Evolutionary conservation across 2,888 invertebrate species (phyloP).

Genomic region (Aplocera efformata): DNA sequence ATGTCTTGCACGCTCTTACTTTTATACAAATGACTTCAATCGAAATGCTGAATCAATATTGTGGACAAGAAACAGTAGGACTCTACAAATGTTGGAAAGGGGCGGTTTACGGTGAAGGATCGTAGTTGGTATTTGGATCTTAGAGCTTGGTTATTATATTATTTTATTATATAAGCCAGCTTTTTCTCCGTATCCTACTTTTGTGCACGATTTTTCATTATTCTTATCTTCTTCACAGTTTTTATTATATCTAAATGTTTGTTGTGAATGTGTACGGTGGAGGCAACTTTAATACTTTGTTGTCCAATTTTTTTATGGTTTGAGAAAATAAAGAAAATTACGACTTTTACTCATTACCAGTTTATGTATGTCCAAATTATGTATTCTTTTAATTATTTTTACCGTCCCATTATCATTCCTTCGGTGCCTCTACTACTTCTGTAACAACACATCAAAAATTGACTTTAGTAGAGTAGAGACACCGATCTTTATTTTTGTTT

Average conservation of each 20-base stretch:
- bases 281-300: slow-evolving; percentile 29
- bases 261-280: slow-evolving; percentile 31
- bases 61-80: background rate
- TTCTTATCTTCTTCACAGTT: slow-evolving; percentile 10
- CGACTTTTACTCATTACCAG: background rate
- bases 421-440: slow-evolving; percentile 10
- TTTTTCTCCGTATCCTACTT: slow-evolving; percentile 12
- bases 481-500: slow-evolving; percentile 8
- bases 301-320: slow-evolving; percentile 14
- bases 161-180: slow-evolving; percentile 4
- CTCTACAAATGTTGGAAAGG: background rate
- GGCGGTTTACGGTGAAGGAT: slow-evolving; percentile 2
- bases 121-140: slow-evolving; percentile 7
- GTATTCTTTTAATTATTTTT: slow-evolving; percentile 2
- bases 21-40: too few species aligned
- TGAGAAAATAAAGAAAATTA: background rate
- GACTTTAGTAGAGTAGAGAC: slow-evolving; percentile 4
- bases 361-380: background rate
- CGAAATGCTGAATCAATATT: too few species aligned
- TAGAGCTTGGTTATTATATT: background rate
- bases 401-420: slow-evolving; percentile 2
- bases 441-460: background rate
- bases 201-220: slow-evolving; percentile 19
- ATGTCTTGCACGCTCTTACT: too few species aligned
- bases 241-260: slow-evolving; percentile 18